These are phyloP conservation scores for Cryptotermes secundus DNA, from an alignment of 1,140 invertebrate species.

Conservation along the genomic window DNA sequence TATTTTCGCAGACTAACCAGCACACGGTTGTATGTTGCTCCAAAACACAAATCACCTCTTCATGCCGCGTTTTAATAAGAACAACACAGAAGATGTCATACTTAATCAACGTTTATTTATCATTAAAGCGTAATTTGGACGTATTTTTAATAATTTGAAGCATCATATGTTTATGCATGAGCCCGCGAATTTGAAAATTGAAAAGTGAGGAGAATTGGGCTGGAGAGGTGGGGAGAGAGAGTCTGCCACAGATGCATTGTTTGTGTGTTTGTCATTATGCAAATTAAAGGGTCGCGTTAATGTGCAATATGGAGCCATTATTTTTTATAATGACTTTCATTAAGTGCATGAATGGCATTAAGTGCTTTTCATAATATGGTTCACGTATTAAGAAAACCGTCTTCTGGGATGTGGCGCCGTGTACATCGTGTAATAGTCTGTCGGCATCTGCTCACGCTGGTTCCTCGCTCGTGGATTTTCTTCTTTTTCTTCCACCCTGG, in stretches of 20 bases:
- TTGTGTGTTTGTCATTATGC: constrained; percentile 16
- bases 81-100: too few species aligned
- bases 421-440: too few species aligned
- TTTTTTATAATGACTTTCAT: not conserved
- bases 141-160: not conserved
- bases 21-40: too few species aligned
- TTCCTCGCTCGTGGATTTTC: too few species aligned
- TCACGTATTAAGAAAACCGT: too few species aligned
- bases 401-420: too few species aligned
- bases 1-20: too few species aligned
- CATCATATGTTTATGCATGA: not conserved
- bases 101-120: not conserved
- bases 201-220: not conserved
- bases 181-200: not conserved
- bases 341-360: not conserved
- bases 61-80: too few species aligned
- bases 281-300: constrained; percentile 12
- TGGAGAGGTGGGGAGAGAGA: not conserved
- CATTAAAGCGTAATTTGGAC: not conserved
- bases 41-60: too few species aligned
- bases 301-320: constrained; percentile 19
- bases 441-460: too few species aligned
- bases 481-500: too few species aligned
- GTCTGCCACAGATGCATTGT: not conserved
- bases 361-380: too few species aligned